Conservation (phyloP, 2,888 invertebrate genomes). For the Sericinus montela region DNA sequence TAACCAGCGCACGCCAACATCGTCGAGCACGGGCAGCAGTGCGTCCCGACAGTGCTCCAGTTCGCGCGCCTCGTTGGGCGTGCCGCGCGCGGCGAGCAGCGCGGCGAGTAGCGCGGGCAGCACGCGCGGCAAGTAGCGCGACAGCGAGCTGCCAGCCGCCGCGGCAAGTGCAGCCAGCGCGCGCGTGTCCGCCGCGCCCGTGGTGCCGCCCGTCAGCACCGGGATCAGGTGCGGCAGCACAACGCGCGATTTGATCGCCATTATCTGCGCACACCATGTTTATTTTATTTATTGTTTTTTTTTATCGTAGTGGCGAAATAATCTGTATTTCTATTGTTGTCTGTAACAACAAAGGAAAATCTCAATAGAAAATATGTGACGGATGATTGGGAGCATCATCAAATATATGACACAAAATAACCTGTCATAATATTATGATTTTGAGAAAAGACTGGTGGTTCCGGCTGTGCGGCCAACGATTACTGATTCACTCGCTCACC, state of each 20-base stretch:
- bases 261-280: slow-evolving; percentile 76
- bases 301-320: too few species aligned
- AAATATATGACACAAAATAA: too few species aligned
- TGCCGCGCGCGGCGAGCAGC: slow-evolving; percentile 84
- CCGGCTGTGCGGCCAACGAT: too few species aligned
- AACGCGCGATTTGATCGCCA: slow-evolving; percentile 97
- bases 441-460: too few species aligned
- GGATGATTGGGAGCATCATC: too few species aligned
- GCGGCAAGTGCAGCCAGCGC: slow-evolving; percentile 96
- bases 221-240: slow-evolving; percentile 98
- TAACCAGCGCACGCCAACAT: slow-evolving; percentile 89
- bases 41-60: slow-evolving; percentile 96
- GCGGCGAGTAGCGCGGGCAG: slow-evolving; percentile 92
- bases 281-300: too few species aligned
- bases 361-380: too few species aligned
- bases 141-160: slow-evolving; percentile 95
- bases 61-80: slow-evolving; percentile 84
- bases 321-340: too few species aligned
- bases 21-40: slow-evolving; percentile 93
- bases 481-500: too few species aligned
- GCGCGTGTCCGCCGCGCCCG: slow-evolving; percentile 85
- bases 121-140: slow-evolving; percentile 93
- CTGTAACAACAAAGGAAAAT: too few species aligned
- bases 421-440: too few species aligned
- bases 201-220: slow-evolving; percentile 83